Evolutionary conservation across 2,888 invertebrate species (phyloP), one percentile per base, ranked within the genome.

Genomic region (Diarsia rubi): DNA sequence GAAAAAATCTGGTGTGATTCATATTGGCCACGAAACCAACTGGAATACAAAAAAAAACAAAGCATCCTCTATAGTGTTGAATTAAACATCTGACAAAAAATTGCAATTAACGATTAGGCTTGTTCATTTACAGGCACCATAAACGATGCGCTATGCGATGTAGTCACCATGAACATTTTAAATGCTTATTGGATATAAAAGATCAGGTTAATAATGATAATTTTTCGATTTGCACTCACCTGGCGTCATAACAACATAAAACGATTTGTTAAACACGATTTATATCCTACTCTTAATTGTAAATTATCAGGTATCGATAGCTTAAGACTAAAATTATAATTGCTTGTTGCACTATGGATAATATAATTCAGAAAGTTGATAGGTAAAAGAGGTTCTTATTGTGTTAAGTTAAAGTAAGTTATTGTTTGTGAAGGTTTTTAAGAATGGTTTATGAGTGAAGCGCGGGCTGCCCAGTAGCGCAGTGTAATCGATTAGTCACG

Each of bases 401-500:
- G 19, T 68, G 65, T 69, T 68, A 72, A 62, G 27, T 52, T 87
- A 87, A 76, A 80, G 87, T 79, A 73, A 77, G 76, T 78, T 79
- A 68, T 86, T 64, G 85, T 54, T 68, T 82, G 82, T 67, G 44
- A 42, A 62, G 27, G 65, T 64, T 87, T 81, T 68, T 60, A 81
- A 81, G 82, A 87, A 81, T 84, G 73, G 76, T 86, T 83, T 87
- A 88, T 81, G 85, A 85, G 84, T 83, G 77, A 86, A 84, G 79
- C 83, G 83, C 80, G 84, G 78, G 85, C 88, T 90, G 89, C 86
- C 91, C 94, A 91, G 95, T 93, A 95, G 94, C 93, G 90, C 82
- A 88, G 75, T 86, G 75, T 89, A 95, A 95, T 95, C 93, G 91
- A 94, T 95, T 94, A 86, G 92, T 82, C 84, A 89, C 90, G 93